phyloP scores from a whole-genome alignment of 2,888 invertebrate genomes.

The Boloria selene region DNA sequence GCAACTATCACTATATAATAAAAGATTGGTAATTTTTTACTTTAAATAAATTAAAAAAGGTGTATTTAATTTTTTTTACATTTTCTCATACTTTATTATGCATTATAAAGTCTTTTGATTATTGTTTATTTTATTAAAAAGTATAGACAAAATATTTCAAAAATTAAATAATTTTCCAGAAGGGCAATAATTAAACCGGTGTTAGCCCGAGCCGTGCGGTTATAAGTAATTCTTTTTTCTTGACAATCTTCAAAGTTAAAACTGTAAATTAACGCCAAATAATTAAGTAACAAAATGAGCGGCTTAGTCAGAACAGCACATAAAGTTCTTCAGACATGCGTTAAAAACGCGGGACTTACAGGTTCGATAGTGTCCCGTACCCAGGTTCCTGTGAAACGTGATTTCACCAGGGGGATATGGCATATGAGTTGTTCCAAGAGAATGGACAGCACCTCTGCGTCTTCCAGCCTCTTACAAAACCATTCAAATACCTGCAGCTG shows the following conservation, averaged over 20 bases:
- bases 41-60: too few relatives aligned
- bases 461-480: conserved; percentile 73
- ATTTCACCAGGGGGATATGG: conserved; percentile 87
- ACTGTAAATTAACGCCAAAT: conserved; percentile 7
- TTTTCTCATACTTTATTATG: neutral
- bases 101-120: neutral
- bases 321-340: conserved; percentile 71
- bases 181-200: conserved; percentile 23
- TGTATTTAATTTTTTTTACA: too few relatives aligned
- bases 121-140: neutral
- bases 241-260: conserved; percentile 13
- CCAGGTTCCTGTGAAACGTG: conserved; percentile 80
- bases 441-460: conserved; percentile 57
- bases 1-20: too few relatives aligned
- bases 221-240: conserved; percentile 14
- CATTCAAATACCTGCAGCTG: conserved; percentile 86
- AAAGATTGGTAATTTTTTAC: too few relatives aligned
- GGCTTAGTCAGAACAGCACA: conserved; percentile 85
- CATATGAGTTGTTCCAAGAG: conserved; percentile 84
- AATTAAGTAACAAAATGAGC: conserved; percentile 82
- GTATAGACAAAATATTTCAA: neutral
- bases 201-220: neutral
- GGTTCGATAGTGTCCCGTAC: conserved; percentile 65
- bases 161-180: conserved; percentile 18
- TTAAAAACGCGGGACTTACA: conserved; percentile 63